Evolutionary conservation across 1,140 invertebrate species (phyloP).

Genomic region (Bombus cullumanus): DNA sequence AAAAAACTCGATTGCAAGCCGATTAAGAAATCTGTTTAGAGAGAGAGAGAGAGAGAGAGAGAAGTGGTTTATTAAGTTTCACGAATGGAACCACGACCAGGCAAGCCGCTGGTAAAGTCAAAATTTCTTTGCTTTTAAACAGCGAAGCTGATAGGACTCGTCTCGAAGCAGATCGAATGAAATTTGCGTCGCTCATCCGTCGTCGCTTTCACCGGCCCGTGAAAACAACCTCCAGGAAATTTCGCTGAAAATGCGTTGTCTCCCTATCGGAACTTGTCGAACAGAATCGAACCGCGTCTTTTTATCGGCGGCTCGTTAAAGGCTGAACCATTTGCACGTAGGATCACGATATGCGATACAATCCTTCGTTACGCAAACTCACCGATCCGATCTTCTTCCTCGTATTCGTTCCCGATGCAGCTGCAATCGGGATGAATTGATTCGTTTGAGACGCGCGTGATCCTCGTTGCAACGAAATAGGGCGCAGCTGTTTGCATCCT

Average conservation of each 20-base stretch:
- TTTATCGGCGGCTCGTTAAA: conserved; percentile 28
- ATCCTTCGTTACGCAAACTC: conserved; percentile 21
- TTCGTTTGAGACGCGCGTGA: conserved; percentile 21
- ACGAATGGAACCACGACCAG: neutral
- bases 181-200: neutral
- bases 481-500: conserved; percentile 22
- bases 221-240: neutral
- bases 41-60: neutral
- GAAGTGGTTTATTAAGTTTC: conserved; percentile 18
- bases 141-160: neutral
- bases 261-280: neutral
- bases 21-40: neutral
- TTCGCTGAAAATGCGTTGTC: neutral
- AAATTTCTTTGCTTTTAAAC: neutral
- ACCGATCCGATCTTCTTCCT: neutral
- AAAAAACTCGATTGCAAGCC: neutral
- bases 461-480: conserved; percentile 9
- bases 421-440: conserved; percentile 21
- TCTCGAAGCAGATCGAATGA: neutral
- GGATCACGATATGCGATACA: neutral
- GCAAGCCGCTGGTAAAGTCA: neutral
- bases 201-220: neutral
- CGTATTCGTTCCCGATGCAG: neutral
- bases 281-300: conserved; percentile 2
- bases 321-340: neutral